These are phyloP conservation scores for Pilophorus perplexus DNA, from an alignment of 2,888 invertebrate genomes.

Conservation along the genomic window DNA sequence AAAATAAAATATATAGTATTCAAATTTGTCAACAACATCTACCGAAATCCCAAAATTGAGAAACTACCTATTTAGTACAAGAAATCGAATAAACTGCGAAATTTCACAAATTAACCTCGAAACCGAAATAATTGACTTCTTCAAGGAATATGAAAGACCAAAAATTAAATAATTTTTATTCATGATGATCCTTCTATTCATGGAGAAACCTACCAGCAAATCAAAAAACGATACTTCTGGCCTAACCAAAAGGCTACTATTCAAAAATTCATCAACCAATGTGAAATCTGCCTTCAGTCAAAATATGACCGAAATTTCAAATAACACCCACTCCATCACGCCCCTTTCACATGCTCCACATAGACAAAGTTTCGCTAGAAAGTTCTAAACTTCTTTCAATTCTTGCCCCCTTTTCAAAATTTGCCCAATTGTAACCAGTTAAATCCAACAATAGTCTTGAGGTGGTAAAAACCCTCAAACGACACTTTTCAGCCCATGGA, in stretches of 20 bases:
- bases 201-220: constrained; percentile 22
- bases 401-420: constrained; percentile 9
- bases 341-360: not conserved
- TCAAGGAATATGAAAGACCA: constrained; percentile 5
- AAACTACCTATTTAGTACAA: not conserved
- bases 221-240: constrained; percentile 32
- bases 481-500: constrained; percentile 28
- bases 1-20: not conserved
- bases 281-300: constrained; percentile 9
- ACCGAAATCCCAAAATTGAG: not conserved
- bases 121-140: not conserved
- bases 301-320: constrained; percentile 33
- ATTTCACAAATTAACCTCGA: not conserved
- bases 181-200: not conserved
- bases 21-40: not conserved
- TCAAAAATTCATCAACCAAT: constrained; percentile 26
- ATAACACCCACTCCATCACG: constrained; percentile 1
- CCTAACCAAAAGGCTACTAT: constrained; percentile 25
- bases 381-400: constrained; percentile 27
- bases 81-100: not conserved
- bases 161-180: not conserved
- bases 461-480: constrained; percentile 5
- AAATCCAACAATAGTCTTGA: constrained; percentile 8
- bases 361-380: constrained; percentile 14
- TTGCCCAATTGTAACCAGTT: not conserved